These are phyloP conservation scores for Heliconius himera DNA, from an alignment of 1,140 invertebrate genomes.

Conservation along the genomic window DNA sequence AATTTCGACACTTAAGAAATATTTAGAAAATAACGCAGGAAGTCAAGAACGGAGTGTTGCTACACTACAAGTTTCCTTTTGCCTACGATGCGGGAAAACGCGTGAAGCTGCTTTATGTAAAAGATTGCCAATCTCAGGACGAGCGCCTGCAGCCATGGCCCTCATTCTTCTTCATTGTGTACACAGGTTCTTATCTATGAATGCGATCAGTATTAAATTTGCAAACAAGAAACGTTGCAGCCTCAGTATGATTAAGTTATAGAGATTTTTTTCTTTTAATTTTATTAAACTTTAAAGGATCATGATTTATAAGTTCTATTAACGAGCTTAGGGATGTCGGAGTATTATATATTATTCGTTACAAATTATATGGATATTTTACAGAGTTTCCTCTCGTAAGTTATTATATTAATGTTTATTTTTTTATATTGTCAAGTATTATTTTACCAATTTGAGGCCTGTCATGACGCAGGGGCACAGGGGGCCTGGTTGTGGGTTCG, in stretches of 20 bases:
- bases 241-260: not conserved
- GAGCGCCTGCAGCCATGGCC: not conserved
- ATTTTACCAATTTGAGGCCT: too few species aligned
- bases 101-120: not conserved
- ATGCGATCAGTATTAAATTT: slow-evolving; percentile 13
- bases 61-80: too few species aligned
- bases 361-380: not conserved
- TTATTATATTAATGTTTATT: too few species aligned
- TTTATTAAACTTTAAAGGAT: not conserved
- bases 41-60: too few species aligned
- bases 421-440: too few species aligned
- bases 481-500: too few species aligned
- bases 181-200: slow-evolving; percentile 10
- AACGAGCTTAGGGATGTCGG: not conserved
- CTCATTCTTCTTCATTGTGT: slow-evolving; percentile 16
- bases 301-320: not conserved
- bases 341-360: not conserved
- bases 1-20: too few species aligned
- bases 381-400: too few species aligned
- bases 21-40: too few species aligned
- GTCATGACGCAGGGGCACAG: too few species aligned
- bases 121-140: not conserved
- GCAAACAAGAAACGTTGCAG: not conserved
- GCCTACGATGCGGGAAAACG: too few species aligned
- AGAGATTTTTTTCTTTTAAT: not conserved